Percentiles rank a stretch among this genome's conserved stretches.
phyloP scores from a whole-genome alignment of 1,140 invertebrate species.

The Hylyphantes graminicola region DNA sequence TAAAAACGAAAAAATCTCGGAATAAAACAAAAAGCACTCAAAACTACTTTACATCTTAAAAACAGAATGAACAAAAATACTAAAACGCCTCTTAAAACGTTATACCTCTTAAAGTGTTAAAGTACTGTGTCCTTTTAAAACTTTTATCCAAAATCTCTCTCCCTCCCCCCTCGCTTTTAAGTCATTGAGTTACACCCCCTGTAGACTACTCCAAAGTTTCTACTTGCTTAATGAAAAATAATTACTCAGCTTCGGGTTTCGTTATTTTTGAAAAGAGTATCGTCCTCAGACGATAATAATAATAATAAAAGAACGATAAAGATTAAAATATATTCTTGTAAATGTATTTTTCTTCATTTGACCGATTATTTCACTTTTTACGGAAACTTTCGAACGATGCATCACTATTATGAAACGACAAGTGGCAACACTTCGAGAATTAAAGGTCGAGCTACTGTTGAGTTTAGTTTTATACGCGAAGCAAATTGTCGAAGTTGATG shows the following conservation, averaged over 20 bases:
- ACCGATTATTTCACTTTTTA: conserved; percentile 43
- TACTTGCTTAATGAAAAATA: conserved; percentile 33
- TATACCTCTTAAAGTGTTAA: conserved; percentile 17
- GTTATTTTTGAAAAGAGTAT: background rate
- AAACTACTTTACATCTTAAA: conserved; percentile 37
- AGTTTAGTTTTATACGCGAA: background rate
- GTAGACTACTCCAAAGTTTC: background rate
- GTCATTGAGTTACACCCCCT: conserved; percentile 20
- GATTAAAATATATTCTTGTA: conserved; percentile 51
- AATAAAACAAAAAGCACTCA: background rate
- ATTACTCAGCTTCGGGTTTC: conserved; percentile 23
- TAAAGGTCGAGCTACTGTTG: conserved; percentile 1
- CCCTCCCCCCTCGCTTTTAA: background rate
- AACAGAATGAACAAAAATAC: conserved; percentile 41
- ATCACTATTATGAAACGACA: conserved; percentile 35
- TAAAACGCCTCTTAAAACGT: background rate
- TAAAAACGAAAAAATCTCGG: background rate
- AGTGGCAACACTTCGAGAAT: conserved; percentile 43
- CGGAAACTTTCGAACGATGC: conserved; percentile 14
- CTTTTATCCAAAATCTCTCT: background rate
- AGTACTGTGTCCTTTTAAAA: conserved; percentile 17
- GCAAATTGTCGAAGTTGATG: conserved; percentile 18
- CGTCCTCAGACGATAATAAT: conserved; percentile 17
- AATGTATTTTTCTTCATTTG: conserved; percentile 52
- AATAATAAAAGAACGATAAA: conserved; percentile 44